Conservation (phyloP, 1,140 invertebrate species). For the Monomorium pharaonis region DNA sequence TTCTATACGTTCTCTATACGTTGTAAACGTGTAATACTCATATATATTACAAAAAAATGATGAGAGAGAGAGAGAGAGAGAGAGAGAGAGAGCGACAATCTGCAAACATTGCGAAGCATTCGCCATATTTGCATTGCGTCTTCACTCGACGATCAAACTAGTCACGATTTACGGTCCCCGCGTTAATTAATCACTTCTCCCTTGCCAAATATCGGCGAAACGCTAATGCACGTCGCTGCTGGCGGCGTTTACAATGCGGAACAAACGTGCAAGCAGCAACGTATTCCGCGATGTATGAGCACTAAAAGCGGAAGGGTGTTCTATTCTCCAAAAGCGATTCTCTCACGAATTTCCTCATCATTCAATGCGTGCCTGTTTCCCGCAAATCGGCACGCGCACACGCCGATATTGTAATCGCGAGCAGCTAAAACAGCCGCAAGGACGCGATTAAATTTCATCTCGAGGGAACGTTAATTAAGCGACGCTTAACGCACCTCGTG, state of each 20-base stretch:
- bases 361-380: not conserved
- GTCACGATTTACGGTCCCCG: not conserved
- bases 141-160: not conserved
- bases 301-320: constrained; percentile 18
- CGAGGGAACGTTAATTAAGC: constrained; percentile 41
- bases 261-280: not conserved
- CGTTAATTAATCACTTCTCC: constrained; percentile 40
- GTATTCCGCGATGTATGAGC: not conserved
- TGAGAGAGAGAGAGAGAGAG: not conserved
- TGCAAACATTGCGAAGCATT: not conserved
- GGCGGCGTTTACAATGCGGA: not conserved
- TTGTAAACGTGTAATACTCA: too few species aligned
- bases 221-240: constrained; percentile 3
- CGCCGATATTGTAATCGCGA: constrained; percentile 1
- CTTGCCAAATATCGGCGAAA: constrained; percentile 31
- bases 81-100: not conserved
- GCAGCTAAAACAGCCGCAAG: constrained; percentile 30
- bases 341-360: not conserved
- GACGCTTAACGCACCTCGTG: not conserved
- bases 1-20: too few species aligned
- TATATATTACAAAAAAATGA: not conserved
- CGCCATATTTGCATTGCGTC: not conserved
- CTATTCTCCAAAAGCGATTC: not conserved
- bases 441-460: constrained; percentile 26
- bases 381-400: not conserved